Base-by-base conservation (phyloP, 2,113 vertebrate species). In the Vulpes vulpes region DNA sequence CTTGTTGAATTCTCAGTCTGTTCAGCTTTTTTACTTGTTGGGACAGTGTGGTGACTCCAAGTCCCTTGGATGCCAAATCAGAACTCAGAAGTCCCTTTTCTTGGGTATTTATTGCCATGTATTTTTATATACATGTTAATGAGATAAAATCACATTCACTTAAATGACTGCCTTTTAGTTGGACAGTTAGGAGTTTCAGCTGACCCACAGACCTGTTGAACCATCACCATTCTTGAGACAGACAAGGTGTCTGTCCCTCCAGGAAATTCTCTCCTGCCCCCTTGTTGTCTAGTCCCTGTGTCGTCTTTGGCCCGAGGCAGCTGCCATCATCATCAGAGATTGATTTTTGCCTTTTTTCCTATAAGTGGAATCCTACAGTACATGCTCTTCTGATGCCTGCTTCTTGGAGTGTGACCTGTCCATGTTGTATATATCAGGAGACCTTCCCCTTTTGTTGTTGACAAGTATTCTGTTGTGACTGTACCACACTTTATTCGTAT, bases 401-500 rank as follows among this genome's bases (percentile, higher is more conserved):
- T n/a, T 15, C 51, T 1, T 14, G 12, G 27, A 35, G 9, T 0
- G 2, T 32, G 57, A 8, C 74, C 32, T 22, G 6, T 19, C 12
- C 27, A 0, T 0, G 10, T 14, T 3, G n/a, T 12, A 23, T 27
- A 23, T 73, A 11, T 51, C 20, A n/a, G 73, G 20, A 25, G 8
- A 11, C 0, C 0, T 8, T 32, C 5, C 35, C 60, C 11, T 8
- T 51, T 7, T 1, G 0, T 35, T 15, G 62, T 49, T 2, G 49
- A 15, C 23, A 27, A 27, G 16, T 15, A 0, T 6, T 38, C 32
- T 22, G 0, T 17, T 3, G 1, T 35, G 88, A 8, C 23, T 1
- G 22, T 11, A 11, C 55, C 30, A 2, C 15, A 6, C 15, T 12
- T 5, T 12, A 9, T 27, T 25, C 14, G 9, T 27, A 9, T 22